These are phyloP conservation scores for Sussaba pulchella DNA, from an alignment of 2,888 invertebrate species.

Conservation along the genomic window DNA sequence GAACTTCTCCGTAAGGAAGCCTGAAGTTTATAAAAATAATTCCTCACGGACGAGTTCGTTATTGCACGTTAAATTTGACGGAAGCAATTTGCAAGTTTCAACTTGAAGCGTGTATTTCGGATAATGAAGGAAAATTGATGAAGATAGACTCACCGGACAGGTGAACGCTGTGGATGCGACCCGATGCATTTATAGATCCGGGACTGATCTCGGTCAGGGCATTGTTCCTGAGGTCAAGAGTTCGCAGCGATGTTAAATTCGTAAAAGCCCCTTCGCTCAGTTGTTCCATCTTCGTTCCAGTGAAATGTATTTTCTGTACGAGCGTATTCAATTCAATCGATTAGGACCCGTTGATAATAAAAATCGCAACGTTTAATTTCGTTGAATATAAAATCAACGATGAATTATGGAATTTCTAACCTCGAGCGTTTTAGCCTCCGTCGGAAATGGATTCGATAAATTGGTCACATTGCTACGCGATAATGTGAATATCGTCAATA, in stretches of 20 bases:
- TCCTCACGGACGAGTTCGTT: no score
- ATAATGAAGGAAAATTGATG: not conserved
- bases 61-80: not conserved
- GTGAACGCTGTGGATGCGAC: slow-evolving; percentile 83
- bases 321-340: slow-evolving; percentile 31
- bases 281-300: slow-evolving; percentile 78
- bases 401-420: slow-evolving; percentile 68
- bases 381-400: no score
- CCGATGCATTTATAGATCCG: slow-evolving; percentile 79
- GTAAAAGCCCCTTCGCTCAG: slow-evolving; percentile 80
- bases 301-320: slow-evolving; percentile 80
- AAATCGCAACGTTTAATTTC: no score
- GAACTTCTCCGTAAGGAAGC: no score
- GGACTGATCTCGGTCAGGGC: slow-evolving; percentile 85
- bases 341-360: no score
- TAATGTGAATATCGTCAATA: slow-evolving; percentile 74
- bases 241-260: slow-evolving; percentile 84
- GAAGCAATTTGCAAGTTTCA: no score
- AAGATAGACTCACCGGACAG: slow-evolving; percentile 84
- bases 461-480: slow-evolving; percentile 75
- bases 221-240: slow-evolving; percentile 86
- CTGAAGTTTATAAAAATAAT: no score
- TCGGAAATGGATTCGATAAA: slow-evolving; percentile 74
- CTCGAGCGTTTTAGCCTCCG: slow-evolving; percentile 73
- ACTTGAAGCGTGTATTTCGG: no score